Percentiles rank a stretch among this genome's conserved stretches.
These are phyloP conservation scores for Andrena bucephala DNA, from an alignment of 2,888 invertebrate species.

Conservation along the genomic window DNA sequence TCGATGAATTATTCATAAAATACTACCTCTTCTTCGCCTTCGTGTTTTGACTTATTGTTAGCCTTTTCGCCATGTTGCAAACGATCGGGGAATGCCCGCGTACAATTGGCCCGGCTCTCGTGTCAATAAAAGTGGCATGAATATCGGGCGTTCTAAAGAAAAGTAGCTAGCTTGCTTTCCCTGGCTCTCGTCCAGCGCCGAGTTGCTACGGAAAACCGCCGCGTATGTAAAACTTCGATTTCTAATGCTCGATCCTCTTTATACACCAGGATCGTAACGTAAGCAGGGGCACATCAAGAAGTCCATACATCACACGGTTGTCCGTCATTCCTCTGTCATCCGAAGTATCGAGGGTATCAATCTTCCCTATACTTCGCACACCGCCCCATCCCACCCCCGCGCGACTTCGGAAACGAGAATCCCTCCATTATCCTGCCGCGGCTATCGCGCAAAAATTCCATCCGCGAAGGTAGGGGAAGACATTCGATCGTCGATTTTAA, in stretches of 20 bases:
- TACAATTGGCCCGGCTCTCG: conserved; percentile 52
- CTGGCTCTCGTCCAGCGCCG: conserved; percentile 51
- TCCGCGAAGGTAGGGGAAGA: not conserved
- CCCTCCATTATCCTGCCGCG: not conserved
- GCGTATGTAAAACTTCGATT: conserved; percentile 48
- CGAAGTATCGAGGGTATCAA: conserved; percentile 45
- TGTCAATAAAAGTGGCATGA: conserved; percentile 66
- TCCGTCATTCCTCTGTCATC: conserved; percentile 27
- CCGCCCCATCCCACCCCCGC: not conserved
- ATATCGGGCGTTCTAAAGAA: conserved; percentile 54
- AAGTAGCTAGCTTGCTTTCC: conserved; percentile 24
- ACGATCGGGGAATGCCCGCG: conserved; percentile 62
- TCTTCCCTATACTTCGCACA: conserved; percentile 43
- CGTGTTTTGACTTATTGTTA: conserved; percentile 76
- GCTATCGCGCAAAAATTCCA: not conserved
- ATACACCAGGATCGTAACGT: not conserved
- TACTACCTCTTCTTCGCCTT: conserved; percentile 58
- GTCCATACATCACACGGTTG: conserved; percentile 51
- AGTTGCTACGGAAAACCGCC: conserved; percentile 21
- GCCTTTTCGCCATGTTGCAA: conserved; percentile 69
- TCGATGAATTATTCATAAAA: conserved; percentile 77
- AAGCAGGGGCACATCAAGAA: conserved; percentile 32
- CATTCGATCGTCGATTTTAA: conserved; percentile 4
- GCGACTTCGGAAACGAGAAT: not conserved
- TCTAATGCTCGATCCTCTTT: conserved; percentile 22